Base-by-base conservation (phyloP, 2,888 invertebrate species). In the Hedychridium roseum region DNA sequence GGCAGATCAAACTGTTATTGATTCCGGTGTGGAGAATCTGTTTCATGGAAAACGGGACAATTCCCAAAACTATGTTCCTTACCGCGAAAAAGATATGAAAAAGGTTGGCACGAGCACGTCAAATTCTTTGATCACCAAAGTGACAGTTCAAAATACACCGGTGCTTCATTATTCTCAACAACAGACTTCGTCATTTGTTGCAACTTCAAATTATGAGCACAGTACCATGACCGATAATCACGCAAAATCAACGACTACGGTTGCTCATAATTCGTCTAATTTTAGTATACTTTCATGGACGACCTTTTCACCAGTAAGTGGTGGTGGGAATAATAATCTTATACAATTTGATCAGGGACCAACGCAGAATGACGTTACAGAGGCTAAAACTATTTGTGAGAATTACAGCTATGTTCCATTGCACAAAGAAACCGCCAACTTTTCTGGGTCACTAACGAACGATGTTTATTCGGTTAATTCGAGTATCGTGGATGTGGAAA, bases 271-370 rank as follows among this genome's bases (percentile, higher is more conserved):
- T 54, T 71, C 78, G 1, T 78, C 79, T 0, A 79, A 76, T 44
- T 79, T 79, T 46, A 78, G 79, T 43, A 79, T 79, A 34, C 54
- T 78, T 4, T 79, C 79, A 2, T 79, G 79, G 79, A 79, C 78
- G 1, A 79, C 77, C 0, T 68, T 76, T 23, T 77, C 79, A 2
- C 76, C 77, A 2, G 62, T 64, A 6, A 62, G 62, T 7, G 61
- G 66, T 1, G 47, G 43, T 4, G 57, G 45, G 18, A 57, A 54
- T 6, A 62, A 62, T 15, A 66, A 63, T 43, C 11, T 56, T n/a
- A 64, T 60, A 15, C 68, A 70, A 9, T 73, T 64, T 23, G 72
- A 73, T 11, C 49, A 64, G 2, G 54, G 45, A 1, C 14, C 58
- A 0, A 59, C 48, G 21, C 60, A 66, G 14, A 55, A 59, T 2